phyloP scores from a whole-genome alignment of 2,888 invertebrate genomes.

The Caenorhabditis sulstoni region DNA sequence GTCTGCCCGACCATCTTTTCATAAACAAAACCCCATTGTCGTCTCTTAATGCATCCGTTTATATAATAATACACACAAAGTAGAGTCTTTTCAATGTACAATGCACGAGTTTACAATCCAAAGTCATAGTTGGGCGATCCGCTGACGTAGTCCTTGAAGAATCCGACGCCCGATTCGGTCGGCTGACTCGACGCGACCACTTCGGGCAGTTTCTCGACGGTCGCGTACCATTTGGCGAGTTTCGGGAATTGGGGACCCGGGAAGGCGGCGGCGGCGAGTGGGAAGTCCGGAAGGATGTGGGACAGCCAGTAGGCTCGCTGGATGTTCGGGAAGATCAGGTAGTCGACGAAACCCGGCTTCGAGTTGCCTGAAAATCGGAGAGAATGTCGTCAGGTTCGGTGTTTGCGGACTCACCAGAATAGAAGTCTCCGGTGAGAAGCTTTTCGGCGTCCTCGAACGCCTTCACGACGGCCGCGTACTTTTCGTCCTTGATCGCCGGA shows the following conservation, averaged over 20 bases:
- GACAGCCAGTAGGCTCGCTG: conserved; percentile 44
- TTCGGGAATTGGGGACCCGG: conserved; percentile 49
- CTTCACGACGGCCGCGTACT: conserved; percentile 51
- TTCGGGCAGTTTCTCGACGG: conserved; percentile 52
- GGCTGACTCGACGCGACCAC: conserved; percentile 49
- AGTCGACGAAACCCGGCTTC: conserved; percentile 54
- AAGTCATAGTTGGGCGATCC: conserved; percentile 51
- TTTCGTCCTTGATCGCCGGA: conserved; percentile 54
- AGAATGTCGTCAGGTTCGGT: no score
- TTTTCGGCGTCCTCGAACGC: conserved; percentile 67
- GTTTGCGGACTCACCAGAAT: conserved; percentile 66
- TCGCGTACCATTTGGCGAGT: conserved; percentile 38
- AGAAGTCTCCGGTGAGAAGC: conserved; percentile 64
- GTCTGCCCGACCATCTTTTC: no score
- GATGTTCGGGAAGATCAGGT: conserved; percentile 51
- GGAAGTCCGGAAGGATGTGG: conserved; percentile 27
- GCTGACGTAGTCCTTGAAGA: conserved; percentile 33
- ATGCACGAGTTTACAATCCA: conserved; percentile 37
- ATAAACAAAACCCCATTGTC: no score
- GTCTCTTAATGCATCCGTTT: no score
- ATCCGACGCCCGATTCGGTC: conserved; percentile 34
- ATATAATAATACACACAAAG: no score
- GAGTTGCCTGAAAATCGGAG: conserved; percentile 44
- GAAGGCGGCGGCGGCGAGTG: conserved; percentile 28
- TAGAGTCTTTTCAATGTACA: no score